These are phyloP conservation scores for Clarias platycephalus DNA, from an alignment of 2,797 vertebrate species.

Conservation along the genomic window DNA sequence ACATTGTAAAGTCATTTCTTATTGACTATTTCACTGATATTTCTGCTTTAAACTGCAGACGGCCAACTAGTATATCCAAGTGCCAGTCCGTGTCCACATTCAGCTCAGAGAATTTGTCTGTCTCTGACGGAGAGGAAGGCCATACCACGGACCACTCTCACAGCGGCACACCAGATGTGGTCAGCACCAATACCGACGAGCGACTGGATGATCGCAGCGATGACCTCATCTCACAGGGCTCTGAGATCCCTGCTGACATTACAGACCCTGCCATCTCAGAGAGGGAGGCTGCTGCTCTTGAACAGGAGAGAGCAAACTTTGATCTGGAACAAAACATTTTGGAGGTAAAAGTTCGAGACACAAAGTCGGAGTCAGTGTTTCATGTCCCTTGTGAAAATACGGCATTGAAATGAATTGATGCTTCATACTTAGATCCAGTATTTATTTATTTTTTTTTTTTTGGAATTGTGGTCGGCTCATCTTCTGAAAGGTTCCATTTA, in stretches of 20 bases:
- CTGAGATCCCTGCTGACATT: slow-evolving; percentile 86
- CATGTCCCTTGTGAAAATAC: neutral
- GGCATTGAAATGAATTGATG: neutral
- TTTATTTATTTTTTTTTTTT: too few relatives aligned
- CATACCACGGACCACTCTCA: slow-evolving; percentile 94
- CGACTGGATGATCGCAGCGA: slow-evolving; percentile 88
- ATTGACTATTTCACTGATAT: neutral
- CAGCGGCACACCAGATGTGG: slow-evolving; percentile 91
- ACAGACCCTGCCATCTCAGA: slow-evolving; percentile 80
- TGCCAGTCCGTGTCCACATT: slow-evolving; percentile 93
- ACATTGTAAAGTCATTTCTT: neutral
- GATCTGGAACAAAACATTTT: slow-evolving; percentile 74
- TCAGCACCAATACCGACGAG: slow-evolving; percentile 94
- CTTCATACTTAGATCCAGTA: neutral
- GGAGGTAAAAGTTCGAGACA: slow-evolving; percentile 47
- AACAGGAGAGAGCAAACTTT: slow-evolving; percentile 80
- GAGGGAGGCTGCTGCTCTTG: slow-evolving; percentile 77
- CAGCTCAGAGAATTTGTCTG: slow-evolving; percentile 91
- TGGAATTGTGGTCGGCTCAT: too few relatives aligned
- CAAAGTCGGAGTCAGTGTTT: neutral
- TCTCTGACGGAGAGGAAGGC: slow-evolving; percentile 91
- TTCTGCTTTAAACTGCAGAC: slow-evolving; percentile 65
- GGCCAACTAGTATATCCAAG: slow-evolving; percentile 86
- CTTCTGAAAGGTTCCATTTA: neutral
- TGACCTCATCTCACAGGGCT: slow-evolving; percentile 89